Evolutionary conservation across 2,888 invertebrate species (phyloP), one percentile per base, ranked within the genome.

Genomic region (Andrena camellia): DNA sequence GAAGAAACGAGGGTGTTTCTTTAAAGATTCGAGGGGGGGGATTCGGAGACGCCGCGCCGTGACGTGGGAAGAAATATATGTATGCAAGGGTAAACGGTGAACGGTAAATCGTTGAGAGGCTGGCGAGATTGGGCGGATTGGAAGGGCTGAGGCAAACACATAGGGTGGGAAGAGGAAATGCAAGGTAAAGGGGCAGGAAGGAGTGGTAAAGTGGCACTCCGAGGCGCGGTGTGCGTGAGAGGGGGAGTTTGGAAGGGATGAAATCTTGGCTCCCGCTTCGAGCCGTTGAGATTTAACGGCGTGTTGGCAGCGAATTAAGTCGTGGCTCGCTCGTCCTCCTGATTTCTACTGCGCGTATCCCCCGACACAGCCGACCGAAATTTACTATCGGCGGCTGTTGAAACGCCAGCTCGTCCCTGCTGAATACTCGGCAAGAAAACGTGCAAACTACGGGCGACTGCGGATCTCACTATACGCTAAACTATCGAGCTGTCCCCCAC

Each of bases 251-350:
- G 52, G 42, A 57, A 68, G 35, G 69, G 76, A 76, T 35, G 69
- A 75, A 82, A 86, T 86, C 87, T 87, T 84, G 79, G 69, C 74
- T 67, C 2, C 54, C 54, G 72, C 54, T 42, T 75, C 66, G 69
- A 87, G 71, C 85, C 87, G 72, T 80, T 87, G 77, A 78, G 80
- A 85, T 87, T 87, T 87, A 85, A 85, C 77, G 75, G 79, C 59
- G 54, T 83, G 83, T 86, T 73, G 81, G 62, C 60, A 59, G 35
- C 54, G 70, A 82, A 87, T 85, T 87, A 83, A 87, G 52, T 66
- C 75, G 26, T 50, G 69, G 52, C 79, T 68, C 59, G 67, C 76
- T 79, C 64, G 57, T 82, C 73, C 52, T 69, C n/a, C 20, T 33
- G 78, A 86, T 86, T 78, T 82, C 74, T 35, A 54, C n/a, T 6